Evolutionary conservation across 1,140 invertebrate species (phyloP).

Genomic region (Camponotus pennsylvanicus): DNA sequence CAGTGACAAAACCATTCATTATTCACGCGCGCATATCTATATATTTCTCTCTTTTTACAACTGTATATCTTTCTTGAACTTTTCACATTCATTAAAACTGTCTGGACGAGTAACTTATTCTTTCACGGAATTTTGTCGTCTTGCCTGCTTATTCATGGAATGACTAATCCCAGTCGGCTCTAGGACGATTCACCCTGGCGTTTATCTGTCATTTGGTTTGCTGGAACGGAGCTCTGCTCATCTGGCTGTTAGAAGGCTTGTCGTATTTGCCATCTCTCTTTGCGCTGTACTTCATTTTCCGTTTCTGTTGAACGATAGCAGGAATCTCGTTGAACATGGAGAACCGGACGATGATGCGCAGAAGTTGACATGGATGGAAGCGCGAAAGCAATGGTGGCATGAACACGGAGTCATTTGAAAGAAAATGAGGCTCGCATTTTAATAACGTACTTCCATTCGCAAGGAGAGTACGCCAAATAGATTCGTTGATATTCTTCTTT

Average conservation of each 20-base stretch:
- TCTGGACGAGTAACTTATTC: slow-evolving; percentile 27
- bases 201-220: slow-evolving; percentile 79
- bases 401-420: slow-evolving; percentile 71
- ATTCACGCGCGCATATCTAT: background rate
- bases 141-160: slow-evolving; percentile 80
- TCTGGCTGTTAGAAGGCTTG: slow-evolving; percentile 72
- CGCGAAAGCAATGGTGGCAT: slow-evolving; percentile 24
- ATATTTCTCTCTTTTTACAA: background rate
- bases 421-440: slow-evolving; percentile 80
- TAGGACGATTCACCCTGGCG: slow-evolving; percentile 70
- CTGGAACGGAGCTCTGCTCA: slow-evolving; percentile 65
- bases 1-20: background rate
- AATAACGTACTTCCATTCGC: slow-evolving; percentile 77
- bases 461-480: slow-evolving; percentile 76
- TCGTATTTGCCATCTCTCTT: slow-evolving; percentile 82
- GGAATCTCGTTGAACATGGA: slow-evolving; percentile 47
- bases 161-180: slow-evolving; percentile 71
- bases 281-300: slow-evolving; percentile 73
- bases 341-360: slow-evolving; percentile 22
- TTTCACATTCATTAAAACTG: background rate
- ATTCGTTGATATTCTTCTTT: slow-evolving; percentile 80
- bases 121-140: slow-evolving; percentile 45
- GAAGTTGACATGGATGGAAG: slow-evolving; percentile 25
- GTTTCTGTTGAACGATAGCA: slow-evolving; percentile 70
- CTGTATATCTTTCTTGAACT: background rate